Base-by-base conservation (phyloP, 1,140 invertebrate genomes). In the Oncopeltus fasciatus region DNA sequence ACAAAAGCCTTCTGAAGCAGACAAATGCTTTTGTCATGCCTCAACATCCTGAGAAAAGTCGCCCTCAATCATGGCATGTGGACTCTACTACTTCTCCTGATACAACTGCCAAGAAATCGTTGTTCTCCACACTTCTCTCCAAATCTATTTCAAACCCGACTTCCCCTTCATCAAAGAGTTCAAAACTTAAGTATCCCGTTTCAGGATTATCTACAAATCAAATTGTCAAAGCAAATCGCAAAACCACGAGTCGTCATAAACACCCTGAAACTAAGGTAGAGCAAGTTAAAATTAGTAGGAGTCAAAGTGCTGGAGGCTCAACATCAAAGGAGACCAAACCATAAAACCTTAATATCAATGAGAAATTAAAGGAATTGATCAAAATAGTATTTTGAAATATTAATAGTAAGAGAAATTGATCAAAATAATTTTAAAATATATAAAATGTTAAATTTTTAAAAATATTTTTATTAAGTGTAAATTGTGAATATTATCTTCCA, bases 1-100 rank as follows among this genome's bases (percentile, higher is more conserved):
- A 94, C 72, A 79, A 85, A 28, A 88, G 88, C 43, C 74, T 91
- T 62, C 72, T 91, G 47, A 90, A 89, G 72, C 87, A 90, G 72
- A 90, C 87, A 3, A 89, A 90, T 73, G 86, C 87, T 14, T 87
- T 86, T 68, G 85, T 85, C 46, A 76, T 84, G 74, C 83, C 85
- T 28, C 84, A 84, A 71, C 81, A 83, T 71, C 80, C 89, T 88
- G 92, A 80, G 27, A 61, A 63, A 24, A 57, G 28, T 4, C 43
- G 69, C 12, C 69, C 69, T 2, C 46, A 64, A 1, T 67, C 65
- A 0, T 69, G 69, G 68, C 69, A 69, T 44, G 65, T 68, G 27
- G 68, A 69, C 18, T 63, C 67, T 2, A 49, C 29, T 27, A 60
- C 16, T 58, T 18, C 58, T 14, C 24, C 16, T 12, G 59, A 51